Evolutionary conservation across 2,888 invertebrate species (phyloP).

Genomic region (Eilema griseolum): DNA sequence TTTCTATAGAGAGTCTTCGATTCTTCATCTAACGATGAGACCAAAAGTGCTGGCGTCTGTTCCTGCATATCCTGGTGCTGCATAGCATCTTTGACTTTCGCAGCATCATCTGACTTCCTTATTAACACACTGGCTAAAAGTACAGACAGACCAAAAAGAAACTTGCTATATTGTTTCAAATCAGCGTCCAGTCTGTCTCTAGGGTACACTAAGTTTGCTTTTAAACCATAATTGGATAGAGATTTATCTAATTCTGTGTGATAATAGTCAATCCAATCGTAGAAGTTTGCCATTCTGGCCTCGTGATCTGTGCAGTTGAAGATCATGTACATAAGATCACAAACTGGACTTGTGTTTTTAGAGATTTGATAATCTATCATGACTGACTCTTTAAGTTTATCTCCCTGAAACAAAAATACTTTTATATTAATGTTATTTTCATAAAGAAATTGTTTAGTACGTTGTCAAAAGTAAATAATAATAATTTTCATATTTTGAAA

Average conservation of each 20-base stretch:
- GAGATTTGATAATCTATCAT: conserved; percentile 66
- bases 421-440: background rate
- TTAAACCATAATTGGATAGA: conserved; percentile 47
- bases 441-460: background rate
- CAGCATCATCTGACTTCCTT: conserved; percentile 48
- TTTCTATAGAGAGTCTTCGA: conserved; percentile 37
- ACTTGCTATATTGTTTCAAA: conserved; percentile 49
- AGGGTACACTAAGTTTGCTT: conserved; percentile 47
- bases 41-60: background rate
- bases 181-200: conserved; percentile 53
- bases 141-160: conserved; percentile 38
- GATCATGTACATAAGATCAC: conserved; percentile 58
- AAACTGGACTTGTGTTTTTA: conserved; percentile 54
- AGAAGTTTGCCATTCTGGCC: conserved; percentile 50
- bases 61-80: conserved; percentile 13
- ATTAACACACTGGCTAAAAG: conserved; percentile 39
- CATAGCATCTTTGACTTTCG: conserved; percentile 36
- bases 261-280: conserved; percentile 59
- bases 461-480: too few relatives aligned
- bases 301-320: conserved; percentile 59
- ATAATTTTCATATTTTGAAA: too few relatives aligned
- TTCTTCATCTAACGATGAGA: conserved; percentile 27
- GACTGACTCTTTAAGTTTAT: conserved; percentile 46
- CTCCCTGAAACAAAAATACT: conserved; percentile 52
- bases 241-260: conserved; percentile 50